Conservation (phyloP, 2,797 vertebrate species). For the Mastacembelus armatus region DNA sequence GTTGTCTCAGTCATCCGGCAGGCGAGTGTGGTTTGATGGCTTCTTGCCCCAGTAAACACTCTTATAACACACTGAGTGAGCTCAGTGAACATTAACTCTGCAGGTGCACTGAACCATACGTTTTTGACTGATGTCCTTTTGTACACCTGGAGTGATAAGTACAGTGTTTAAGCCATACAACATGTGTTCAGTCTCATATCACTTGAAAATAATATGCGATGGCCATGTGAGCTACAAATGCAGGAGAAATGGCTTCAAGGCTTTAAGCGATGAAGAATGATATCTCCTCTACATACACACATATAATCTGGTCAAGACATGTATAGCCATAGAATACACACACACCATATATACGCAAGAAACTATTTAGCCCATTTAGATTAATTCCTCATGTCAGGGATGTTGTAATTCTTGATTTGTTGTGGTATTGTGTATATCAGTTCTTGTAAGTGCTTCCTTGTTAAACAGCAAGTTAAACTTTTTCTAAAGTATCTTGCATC, state of each 20-base stretch:
- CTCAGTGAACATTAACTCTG: constrained; percentile 29
- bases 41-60: constrained; percentile 47
- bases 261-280: constrained; percentile 52
- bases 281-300: constrained; percentile 20
- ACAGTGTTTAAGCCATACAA: constrained; percentile 7
- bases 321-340: too few relatives aligned
- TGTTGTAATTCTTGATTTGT: constrained; percentile 28
- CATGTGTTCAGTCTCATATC: constrained; percentile 39
- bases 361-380: constrained; percentile 36
- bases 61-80: constrained; percentile 32
- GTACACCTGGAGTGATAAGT: constrained; percentile 7
- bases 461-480: constrained; percentile 43
- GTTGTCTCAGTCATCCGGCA: constrained; percentile 51
- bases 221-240: constrained; percentile 20
- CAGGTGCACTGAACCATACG: constrained; percentile 21
- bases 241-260: background rate
- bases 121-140: constrained; percentile 15
- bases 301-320: background rate
- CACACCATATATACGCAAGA: background rate
- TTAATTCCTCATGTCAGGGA: constrained; percentile 36
- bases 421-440: constrained; percentile 33
- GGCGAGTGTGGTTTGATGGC: constrained; percentile 65
- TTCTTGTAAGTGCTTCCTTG: constrained; percentile 40
- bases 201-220: constrained; percentile 33
- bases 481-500: constrained; percentile 34